Percentiles rank a stretch among this genome's conserved stretches.
Evolutionary conservation across 2,113 vertebrate genomes (phyloP).

Genomic region (Chionis minor): DNA sequence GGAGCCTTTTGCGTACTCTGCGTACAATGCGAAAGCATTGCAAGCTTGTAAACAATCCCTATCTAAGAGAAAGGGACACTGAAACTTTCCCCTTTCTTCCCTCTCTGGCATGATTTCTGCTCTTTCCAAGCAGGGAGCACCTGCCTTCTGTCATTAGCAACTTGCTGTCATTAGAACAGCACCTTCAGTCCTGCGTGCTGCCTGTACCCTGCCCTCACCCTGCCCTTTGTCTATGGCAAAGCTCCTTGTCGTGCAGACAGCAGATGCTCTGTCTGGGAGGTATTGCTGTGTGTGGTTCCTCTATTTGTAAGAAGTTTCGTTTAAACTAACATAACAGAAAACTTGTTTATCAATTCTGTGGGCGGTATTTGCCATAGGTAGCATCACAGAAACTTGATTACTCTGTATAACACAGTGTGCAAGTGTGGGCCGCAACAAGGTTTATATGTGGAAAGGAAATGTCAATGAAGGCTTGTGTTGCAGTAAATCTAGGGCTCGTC

Average conservation of each 20-base stretch:
- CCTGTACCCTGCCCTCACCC: not conserved
- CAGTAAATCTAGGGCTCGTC: not conserved
- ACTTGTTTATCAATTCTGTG: not conserved
- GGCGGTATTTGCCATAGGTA: not conserved
- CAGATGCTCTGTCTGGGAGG: slow-evolving; percentile 19
- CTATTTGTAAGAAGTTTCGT: not conserved
- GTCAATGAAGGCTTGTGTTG: not conserved
- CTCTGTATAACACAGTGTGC: not conserved
- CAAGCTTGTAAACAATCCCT: not conserved
- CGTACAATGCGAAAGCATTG: not conserved
- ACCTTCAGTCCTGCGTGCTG: not conserved
- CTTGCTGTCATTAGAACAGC: not conserved
- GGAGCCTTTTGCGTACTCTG: not conserved
- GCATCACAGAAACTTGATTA: not conserved
- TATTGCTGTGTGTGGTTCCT: slow-evolving; percentile 7
- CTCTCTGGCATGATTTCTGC: not conserved
- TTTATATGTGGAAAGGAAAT: not conserved
- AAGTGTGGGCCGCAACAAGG: not conserved
- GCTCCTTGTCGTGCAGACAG: not conserved
- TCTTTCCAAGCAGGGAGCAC: not conserved
- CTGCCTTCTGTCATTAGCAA: not conserved
- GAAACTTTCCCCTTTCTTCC: not conserved
- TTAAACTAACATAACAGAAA: slow-evolving; percentile 19
- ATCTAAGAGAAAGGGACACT: not conserved
- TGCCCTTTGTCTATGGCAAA: not conserved